Evolutionary conservation across 2,113 vertebrate species (phyloP), one percentile per base, ranked within the genome.

Genomic region (Chionodraco myersi): DNA sequence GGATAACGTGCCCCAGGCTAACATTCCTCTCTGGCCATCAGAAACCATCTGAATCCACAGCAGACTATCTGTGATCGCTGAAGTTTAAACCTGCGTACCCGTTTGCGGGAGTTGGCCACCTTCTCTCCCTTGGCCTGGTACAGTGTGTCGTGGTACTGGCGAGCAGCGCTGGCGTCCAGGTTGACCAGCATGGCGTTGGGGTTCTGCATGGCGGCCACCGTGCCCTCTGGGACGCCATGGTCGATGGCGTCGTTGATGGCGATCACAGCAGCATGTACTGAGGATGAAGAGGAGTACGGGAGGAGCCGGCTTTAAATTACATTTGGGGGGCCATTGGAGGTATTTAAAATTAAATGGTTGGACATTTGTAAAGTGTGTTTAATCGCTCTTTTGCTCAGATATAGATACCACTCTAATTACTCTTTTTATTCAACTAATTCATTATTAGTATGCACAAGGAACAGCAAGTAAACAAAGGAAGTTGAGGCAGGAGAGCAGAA

Each of bases 191-290:
- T 97, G 88, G 98, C 97, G 47, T 99, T 99, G 79, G 98, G 97
- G 90, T 99, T 99, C 75, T 95, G 96, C 96, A 99, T 93, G 26
- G 98, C 96, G 0, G 77, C 75, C 80, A 99, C 77, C 0, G 98
- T 99, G 60, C 96, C 97, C 12, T 95, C 92, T 0, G 98, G 94
- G 23, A 96, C 83, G 34, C 96, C 96, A 0, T 57, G 97, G 82
- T 99, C 98, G 0, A 99, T 91, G 61, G 98, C 97, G 13, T 99
- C 98, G 18, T 99, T 99, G 79, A 99, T 99, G 89, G 97, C 98
- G 67, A 99, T 99, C 52, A 99, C 98, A 14, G 98, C 98, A 2
- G 98, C 98, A 4, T 99, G 98, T 13, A 99, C 98, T 99, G 87
- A 80, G 84, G 92, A 88, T 23, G 88, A 86, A 83, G 1, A 53